Base-by-base conservation (phyloP, 2,888 invertebrate species). In the Lithophane ornitopus region DNA sequence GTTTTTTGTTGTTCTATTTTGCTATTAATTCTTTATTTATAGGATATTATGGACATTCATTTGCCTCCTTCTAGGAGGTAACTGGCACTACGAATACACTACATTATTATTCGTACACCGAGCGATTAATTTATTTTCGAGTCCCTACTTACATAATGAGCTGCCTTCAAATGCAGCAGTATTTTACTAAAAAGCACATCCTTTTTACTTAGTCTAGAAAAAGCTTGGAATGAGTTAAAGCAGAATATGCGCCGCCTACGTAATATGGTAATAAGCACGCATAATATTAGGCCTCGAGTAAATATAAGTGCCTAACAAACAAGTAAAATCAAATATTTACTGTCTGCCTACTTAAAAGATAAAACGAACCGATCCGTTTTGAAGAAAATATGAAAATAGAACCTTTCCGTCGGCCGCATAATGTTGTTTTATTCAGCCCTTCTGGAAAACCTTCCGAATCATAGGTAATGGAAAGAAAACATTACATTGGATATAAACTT, bases 391-490 rank as follows among this genome's bases (percentile, higher is more conserved):
- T 88, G 84, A 89, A 89, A 89, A 89, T 81, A 88, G 71, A 81
- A 78, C 85, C 85, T 87, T 84, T 81, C 83, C 82, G 82, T 77
- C 83, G 76, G 78, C 82, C 87, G 80, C 84, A 84, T 89, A 88
- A 91, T 92, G 87, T 92, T 92, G 80, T 92, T 92, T 89, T 90
- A 91, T 90, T 89, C 87, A 90, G 88, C 87, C 91, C 89, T 90
- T 87, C 85, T 81, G 76, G 82, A 89, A 89, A 89, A 90, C 90
- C 84, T 88, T 85, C 84, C 90, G 89, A 91, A 93, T 92, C 91
- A 90, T 92, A 88, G 89, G 89, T 93, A 94, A 94, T 94, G 94
- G 91, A 94, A 94, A 89, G 90, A 93, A 93, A 94, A 94, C 91
- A 93, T 92, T 90, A 90, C 82, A 82, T 79, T 75, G 76, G 73